A percentile compares a stretch with the other conserved stretches of the same genome.
Conservation (phyloP, 1,140 invertebrate species). For the Drosophila tristis region DNA sequence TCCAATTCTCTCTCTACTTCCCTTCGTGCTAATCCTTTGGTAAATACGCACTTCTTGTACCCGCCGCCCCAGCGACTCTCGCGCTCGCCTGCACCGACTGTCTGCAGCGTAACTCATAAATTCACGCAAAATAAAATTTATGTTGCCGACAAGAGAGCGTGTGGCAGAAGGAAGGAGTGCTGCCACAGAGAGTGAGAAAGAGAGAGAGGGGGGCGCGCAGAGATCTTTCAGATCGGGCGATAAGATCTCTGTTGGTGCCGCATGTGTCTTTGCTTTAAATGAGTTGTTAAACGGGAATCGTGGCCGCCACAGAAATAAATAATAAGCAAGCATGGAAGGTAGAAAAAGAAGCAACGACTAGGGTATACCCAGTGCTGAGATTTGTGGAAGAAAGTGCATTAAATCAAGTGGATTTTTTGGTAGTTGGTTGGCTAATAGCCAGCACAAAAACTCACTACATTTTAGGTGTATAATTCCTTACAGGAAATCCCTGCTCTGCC, state of each 20-base stretch:
- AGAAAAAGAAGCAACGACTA: background rate
- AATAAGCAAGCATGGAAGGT: slow-evolving; percentile 15
- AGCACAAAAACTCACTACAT: no score
- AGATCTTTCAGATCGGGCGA: slow-evolving; percentile 42
- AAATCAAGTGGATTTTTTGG: no score
- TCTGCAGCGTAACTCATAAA: slow-evolving; percentile 69
- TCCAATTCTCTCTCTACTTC: slow-evolving; percentile 17
- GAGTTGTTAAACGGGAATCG: slow-evolving; percentile 70
- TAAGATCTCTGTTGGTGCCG: slow-evolving; percentile 29
- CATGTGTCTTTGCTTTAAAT: slow-evolving; percentile 54
- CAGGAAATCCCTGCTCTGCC: no score
- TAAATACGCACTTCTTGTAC: slow-evolving; percentile 45
- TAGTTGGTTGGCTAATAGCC: no score
- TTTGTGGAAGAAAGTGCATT: no score
- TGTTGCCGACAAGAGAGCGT: slow-evolving; percentile 27
- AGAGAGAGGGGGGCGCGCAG: slow-evolving; percentile 3
- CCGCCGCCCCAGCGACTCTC: background rate
- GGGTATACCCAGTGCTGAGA: no score
- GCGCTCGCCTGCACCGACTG: slow-evolving; percentile 1
- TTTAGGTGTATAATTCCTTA: no score
- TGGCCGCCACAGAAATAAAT: slow-evolving; percentile 55
- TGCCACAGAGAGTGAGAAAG: no score
- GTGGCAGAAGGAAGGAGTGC: background rate
- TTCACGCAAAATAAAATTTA: slow-evolving; percentile 80
- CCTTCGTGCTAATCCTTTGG: slow-evolving; percentile 62